Base-by-base conservation (phyloP, 1,140 invertebrate genomes). In the Drosophila athabasca region DNA sequence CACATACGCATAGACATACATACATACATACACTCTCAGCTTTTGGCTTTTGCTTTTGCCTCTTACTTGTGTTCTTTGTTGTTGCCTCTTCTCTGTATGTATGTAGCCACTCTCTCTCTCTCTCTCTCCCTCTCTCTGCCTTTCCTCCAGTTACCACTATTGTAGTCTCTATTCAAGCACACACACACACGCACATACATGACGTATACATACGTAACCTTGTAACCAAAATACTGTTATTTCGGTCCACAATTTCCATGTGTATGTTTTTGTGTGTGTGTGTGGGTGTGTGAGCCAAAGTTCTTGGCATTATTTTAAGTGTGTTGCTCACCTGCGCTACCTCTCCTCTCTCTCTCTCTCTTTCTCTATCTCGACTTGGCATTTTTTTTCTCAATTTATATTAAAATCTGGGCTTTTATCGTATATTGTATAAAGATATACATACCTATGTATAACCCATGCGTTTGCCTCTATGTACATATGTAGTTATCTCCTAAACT, bases 211-310 rank as follows among this genome's bases (percentile, higher is more conserved):
- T 88, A 87, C 83, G 79, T 87, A 87, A 88, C 83, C 83, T 87
- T 87, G 83, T 87, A 87, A 87, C 83, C 83, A 87, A 87, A 87
- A 87, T 87, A 84, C 79, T 87, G 82, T 87, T 87, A 87, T 87
- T 87, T 87, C 79, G 82, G 82, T 85, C 69, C 82, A 62, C 74
- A 57, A 62, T 69, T 61, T 69, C 49, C 54, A 65, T 35, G 49
- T 71, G 58, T 49, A n/a, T 65, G 26, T 57, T 55, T 59, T 43
- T 67, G 62, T 60, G 43, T 41, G 46, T 82, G 59, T 81, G 59
- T 61, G 49, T 58, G 53, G 69, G 62, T 55, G 76, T 59, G 54
- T 71, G 74, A 60, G 79, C 73, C 54, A 81, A 78, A 79, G 79
- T 81, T 85, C 82, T 85, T 85, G 62, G 78, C 82, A 87, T 84